Evolutionary conservation across 2,888 invertebrate genomes (phyloP), one percentile per base, ranked within the genome.

Genomic region (Pegoplata infirma): DNA sequence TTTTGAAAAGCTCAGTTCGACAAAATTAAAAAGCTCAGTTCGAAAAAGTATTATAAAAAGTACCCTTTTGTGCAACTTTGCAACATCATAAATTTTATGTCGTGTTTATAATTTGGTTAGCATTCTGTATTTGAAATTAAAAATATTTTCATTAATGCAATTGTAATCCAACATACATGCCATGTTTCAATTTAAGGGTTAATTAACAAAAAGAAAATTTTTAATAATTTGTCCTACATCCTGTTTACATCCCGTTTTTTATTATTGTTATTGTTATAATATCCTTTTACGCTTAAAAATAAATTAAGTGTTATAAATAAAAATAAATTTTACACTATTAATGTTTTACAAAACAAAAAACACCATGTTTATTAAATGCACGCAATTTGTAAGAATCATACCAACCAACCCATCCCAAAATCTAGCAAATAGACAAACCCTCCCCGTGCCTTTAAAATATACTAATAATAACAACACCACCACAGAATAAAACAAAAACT

Each of bases 161-260:
- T n/a, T n/a, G n/a, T n/a, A n/a, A n/a, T n/a, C n/a, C n/a, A n/a
- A n/a, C n/a, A n/a, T n/a, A n/a, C n/a, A n/a, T n/a, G n/a, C n/a
- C n/a, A n/a, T n/a, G n/a, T 32, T 32, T 32, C 32, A 32, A 32
- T 32, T 40, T 49, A 63, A 63, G 49, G 61, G 61, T 63, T 63
- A 63, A 82, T 82, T 81, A 69, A 81, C 84, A 84, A 85, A 85
- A 82, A 85, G 84, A 84, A 85, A 84, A n/a, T n/a, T n/a, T n/a
- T n/a, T n/a, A n/a, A n/a, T 3, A 32, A 10, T 10, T 32, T 12
- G 10, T 3, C 8, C 32, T 32, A 10, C n/a, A n/a, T n/a, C 82
- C 79, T 84, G 82, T 82, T 80, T 81, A 51, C 76, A 49, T 64
- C 76, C 51, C 46, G 77, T 84, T 83, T 82, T 82, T 82, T 82